Evolutionary conservation across 53 echinoderm and acorn worm genomes (phyloP).

Genomic region (Crossaster papposus): DNA sequence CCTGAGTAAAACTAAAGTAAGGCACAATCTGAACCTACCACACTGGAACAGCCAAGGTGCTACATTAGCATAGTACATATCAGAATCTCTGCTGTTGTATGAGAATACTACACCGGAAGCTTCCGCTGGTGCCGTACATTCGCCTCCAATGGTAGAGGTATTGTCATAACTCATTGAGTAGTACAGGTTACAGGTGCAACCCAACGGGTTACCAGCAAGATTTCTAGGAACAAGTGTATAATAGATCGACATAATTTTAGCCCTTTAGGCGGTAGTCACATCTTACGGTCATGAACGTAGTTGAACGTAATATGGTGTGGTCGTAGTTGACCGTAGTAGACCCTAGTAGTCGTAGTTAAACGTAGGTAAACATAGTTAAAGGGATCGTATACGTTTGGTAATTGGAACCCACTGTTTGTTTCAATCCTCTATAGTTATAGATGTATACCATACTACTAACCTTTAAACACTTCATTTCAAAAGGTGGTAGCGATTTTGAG

Average conservation of each 20-base stretch:
- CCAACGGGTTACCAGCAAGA: constrained; percentile 68
- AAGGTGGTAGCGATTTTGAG: no score
- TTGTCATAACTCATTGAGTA: constrained; percentile 57
- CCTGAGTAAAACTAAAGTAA: neutral
- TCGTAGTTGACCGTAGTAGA: no score
- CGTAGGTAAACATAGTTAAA: no score
- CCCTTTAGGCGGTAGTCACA: no score
- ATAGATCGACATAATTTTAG: neutral
- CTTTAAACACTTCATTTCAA: no score
- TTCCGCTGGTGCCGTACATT: constrained; percentile 66
- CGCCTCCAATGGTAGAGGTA: constrained; percentile 61
- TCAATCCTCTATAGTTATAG: no score
- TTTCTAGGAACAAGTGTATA: constrained; percentile 50
- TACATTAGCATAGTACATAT: constrained; percentile 62
- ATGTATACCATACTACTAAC: no score
- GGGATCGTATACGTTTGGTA: no score
- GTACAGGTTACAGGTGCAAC: constrained; percentile 83
- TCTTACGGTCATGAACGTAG: no score
- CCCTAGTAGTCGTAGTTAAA: no score
- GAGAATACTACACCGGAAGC: constrained; percentile 70
- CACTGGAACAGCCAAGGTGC: constrained; percentile 66
- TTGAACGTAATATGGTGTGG: no score
- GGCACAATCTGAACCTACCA: constrained; percentile 56
- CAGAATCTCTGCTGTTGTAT: neutral
- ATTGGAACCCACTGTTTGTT: no score